Evolutionary conservation across 2,888 invertebrate genomes (phyloP).

Genomic region (Rhamnusium bicolor): DNA sequence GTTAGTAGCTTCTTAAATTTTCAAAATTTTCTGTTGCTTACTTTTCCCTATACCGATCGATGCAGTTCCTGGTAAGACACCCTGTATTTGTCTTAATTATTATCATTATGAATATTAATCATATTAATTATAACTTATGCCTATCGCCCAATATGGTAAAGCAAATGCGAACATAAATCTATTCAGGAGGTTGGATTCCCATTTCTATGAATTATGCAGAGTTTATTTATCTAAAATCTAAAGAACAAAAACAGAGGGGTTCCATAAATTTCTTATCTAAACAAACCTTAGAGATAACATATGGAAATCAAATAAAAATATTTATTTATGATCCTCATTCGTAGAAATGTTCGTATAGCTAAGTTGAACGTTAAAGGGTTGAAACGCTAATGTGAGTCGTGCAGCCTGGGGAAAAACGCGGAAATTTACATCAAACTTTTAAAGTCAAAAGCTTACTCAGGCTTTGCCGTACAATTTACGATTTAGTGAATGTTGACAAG

Average conservation of each 20-base stretch:
- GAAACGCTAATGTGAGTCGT: not conserved
- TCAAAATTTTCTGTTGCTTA: too few species aligned
- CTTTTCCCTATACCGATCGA: too few species aligned
- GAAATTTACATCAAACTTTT: not conserved
- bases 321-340: slow-evolving; percentile 40
- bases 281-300: slow-evolving; percentile 37
- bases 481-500: too few species aligned
- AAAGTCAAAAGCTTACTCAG: not conserved
- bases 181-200: slow-evolving; percentile 20
- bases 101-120: not conserved
- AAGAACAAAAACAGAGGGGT: slow-evolving; percentile 42
- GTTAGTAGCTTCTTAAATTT: too few species aligned
- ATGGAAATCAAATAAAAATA: slow-evolving; percentile 48
- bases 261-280: slow-evolving; percentile 38
- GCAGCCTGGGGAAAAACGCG: not conserved
- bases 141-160: not conserved
- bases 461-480: not conserved
- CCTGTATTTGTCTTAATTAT: too few species aligned
- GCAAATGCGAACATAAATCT: slow-evolving; percentile 23
- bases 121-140: not conserved
- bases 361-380: slow-evolving; percentile 22
- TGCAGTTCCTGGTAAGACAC: too few species aligned
- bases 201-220: slow-evolving; percentile 29
- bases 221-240: slow-evolving; percentile 33
- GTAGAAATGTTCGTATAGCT: not conserved